A percentile compares a stretch with the other conserved stretches of the same genome.
Conservation (phyloP, 2,797 vertebrate species). For the Pelobates cultripes region DNA sequence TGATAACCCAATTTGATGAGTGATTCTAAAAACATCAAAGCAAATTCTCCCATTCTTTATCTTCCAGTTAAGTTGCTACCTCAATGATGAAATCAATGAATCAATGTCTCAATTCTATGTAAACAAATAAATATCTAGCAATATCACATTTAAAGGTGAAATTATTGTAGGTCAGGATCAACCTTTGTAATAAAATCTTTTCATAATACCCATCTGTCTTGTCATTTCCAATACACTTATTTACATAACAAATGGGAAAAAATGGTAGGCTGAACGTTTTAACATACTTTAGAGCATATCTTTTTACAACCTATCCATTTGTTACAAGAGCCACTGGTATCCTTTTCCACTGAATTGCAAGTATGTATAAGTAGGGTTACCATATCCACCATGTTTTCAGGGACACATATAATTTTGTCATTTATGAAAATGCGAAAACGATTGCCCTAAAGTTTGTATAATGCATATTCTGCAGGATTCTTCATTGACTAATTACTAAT, state of each 20-base stretch:
- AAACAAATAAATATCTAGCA: slow-evolving; percentile 24
- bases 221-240: slow-evolving; percentile 8
- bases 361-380: neutral
- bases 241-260: slow-evolving; percentile 17
- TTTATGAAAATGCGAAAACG: too few relatives aligned
- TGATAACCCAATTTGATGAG: slow-evolving; percentile 25
- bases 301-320: neutral
- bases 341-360: slow-evolving; percentile 1
- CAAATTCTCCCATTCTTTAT: neutral
- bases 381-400: too few relatives aligned
- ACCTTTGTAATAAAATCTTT: slow-evolving; percentile 27
- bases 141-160: slow-evolving; percentile 29
- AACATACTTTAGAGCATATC: slow-evolving; percentile 1
- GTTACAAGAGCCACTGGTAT: neutral
- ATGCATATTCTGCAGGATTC: too few relatives aligned
- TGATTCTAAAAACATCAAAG: neutral
- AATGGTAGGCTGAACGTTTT: slow-evolving; percentile 1
- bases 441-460: too few relatives aligned
- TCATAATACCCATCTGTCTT: slow-evolving; percentile 24
- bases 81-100: slow-evolving; percentile 28
- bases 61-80: neutral
- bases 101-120: slow-evolving; percentile 27
- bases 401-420: too few relatives aligned
- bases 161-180: slow-evolving; percentile 13
- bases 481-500: too few relatives aligned